phyloP scores from a whole-genome alignment of 2,888 invertebrate species.

The Lithophane semibrunnea region DNA sequence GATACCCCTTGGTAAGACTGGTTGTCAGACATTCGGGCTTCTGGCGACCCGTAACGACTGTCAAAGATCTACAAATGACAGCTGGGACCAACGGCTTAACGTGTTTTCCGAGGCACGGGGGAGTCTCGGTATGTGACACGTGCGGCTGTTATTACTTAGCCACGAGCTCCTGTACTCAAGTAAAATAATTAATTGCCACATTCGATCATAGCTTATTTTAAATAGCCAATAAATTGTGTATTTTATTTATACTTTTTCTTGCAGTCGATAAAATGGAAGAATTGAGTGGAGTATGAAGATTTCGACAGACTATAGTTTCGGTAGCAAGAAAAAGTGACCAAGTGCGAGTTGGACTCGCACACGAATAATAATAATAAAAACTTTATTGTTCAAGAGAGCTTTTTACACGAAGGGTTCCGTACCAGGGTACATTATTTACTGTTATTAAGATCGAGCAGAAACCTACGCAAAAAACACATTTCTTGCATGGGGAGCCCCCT shows the following conservation, averaged over 20 bases:
- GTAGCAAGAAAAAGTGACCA: background rate
- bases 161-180: background rate
- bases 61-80: too few species aligned
- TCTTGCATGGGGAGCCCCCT: background rate
- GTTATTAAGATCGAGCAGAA: background rate
- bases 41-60: too few species aligned
- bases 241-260: slow-evolving; percentile 29
- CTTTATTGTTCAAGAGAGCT: too few species aligned
- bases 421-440: background rate
- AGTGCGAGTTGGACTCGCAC: background rate
- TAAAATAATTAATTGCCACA: background rate
- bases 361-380: too few species aligned
- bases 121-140: too few species aligned
- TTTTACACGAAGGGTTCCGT: background rate
- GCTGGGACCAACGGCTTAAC: too few species aligned
- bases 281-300: slow-evolving; percentile 69
- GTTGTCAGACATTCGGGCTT: too few species aligned
- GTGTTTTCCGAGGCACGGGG: too few species aligned
- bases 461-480: background rate
- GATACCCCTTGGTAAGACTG: too few species aligned
- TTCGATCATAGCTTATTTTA: background rate
- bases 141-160: too few species aligned
- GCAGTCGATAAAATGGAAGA: slow-evolving; percentile 90
- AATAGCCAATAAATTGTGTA: background rate
- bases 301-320: background rate